Evolutionary conservation across 2,113 vertebrate species (phyloP).

Genomic region (Ailuropoda melanoleuca): DNA sequence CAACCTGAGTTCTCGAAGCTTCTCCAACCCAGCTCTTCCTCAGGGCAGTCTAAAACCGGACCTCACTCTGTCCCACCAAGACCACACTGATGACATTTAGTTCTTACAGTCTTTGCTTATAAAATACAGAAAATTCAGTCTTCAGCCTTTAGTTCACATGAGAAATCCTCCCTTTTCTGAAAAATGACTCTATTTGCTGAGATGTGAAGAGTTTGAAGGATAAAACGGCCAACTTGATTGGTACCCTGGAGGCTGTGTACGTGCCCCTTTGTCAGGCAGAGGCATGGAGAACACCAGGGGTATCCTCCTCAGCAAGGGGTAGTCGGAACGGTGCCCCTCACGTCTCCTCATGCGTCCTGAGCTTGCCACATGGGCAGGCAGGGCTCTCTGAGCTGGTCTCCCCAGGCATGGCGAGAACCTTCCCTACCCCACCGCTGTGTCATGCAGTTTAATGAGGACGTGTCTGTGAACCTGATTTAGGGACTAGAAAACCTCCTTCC

Average conservation of each 20-base stretch:
- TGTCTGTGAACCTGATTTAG: neutral
- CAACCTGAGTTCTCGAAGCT: neutral
- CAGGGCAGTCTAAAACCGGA: neutral
- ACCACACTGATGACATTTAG: neutral
- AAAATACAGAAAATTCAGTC: neutral
- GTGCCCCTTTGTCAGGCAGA: neutral
- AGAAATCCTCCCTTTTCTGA: neutral
- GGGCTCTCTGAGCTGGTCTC: neutral
- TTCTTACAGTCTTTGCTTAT: neutral
- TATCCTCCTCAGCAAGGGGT: neutral
- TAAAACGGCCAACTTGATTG: neutral
- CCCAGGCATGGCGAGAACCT: neutral
- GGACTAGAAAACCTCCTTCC: neutral
- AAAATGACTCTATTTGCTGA: neutral
- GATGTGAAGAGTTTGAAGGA: neutral
- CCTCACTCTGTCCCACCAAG: neutral
- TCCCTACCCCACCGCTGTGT: neutral
- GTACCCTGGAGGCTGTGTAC: rapidly evolving
- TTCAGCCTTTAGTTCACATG: neutral
- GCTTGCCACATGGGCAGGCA: neutral
- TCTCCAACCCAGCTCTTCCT: neutral
- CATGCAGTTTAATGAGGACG: neutral
- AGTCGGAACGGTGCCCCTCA: neutral
- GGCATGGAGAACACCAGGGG: neutral
- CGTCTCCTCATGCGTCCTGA: neutral